Evolutionary conservation across 2,888 invertebrate species (phyloP), one percentile per base, ranked within the genome.

Genomic region (Teinopalpus imperialis): DNA sequence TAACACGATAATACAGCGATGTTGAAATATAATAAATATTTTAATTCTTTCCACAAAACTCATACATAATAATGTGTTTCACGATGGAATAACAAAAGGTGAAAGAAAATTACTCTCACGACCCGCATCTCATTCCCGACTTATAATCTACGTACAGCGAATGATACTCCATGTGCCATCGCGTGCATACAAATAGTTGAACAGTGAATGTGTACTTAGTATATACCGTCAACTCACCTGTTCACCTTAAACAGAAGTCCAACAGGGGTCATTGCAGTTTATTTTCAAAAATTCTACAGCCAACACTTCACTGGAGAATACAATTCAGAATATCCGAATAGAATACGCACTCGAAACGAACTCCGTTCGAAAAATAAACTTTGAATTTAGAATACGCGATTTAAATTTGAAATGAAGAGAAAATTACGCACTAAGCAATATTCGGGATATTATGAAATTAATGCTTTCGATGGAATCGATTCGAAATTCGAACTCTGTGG

Each of bases 201-300:
- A 43, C 23, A 46, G 41, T 36, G 57, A 10, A 50, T 57, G 59
- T 61, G 20, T 44, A 50, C 42, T 52, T 49, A 52, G 50, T 48
- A 52, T 21, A 43, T 12, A 34, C 8, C 27, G 35, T 54, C 54
- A 66, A 72, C 85, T 70, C 78, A 91, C 91, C 91, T 90, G 81
- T 90, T 88, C 71, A 90, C 87, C 81, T 91, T 90, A 64, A 90
- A 90, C 73, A 91, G 80, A 65, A 91, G 85, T 78, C 90, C 91
- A 57, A 90, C 90, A 32, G 91, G 91, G 87, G 88, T 88, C 88
- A 91, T 90, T 59, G 73, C 82, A 66, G 59, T 61, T 55, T 55
- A 50, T 42, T 56, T 46, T 39, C 49, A 51, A 49, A 55, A 44
- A 50, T 45, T 40, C 50, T 48, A 49, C 45, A 48, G 51, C 57